phyloP scores from a whole-genome alignment of 2,888 invertebrate species.

The Gymnoscelis rufifasciata region DNA sequence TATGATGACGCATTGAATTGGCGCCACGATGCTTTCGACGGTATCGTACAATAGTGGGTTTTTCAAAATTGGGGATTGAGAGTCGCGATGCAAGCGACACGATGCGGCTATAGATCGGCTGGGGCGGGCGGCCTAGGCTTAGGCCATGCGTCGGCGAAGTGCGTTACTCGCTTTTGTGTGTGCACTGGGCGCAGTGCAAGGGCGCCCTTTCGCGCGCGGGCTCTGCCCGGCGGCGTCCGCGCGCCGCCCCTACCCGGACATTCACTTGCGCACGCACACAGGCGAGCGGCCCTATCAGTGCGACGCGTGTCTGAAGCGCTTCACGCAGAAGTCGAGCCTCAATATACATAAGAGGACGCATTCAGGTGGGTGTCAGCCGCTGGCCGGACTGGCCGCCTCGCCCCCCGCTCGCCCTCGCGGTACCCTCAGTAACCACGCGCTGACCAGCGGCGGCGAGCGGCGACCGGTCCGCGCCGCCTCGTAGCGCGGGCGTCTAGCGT shows the following conservation, averaged over 20 bases:
- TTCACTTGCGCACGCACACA: conserved; percentile 77
- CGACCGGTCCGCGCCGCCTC: conserved; percentile 73
- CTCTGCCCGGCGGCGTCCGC: conserved; percentile 71
- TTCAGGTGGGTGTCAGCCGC: conserved; percentile 80
- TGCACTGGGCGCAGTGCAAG: conserved; percentile 77
- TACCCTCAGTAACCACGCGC: neutral
- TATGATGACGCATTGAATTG: conserved; percentile 57
- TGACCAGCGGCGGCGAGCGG: conserved; percentile 62
- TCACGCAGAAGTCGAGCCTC: conserved; percentile 89
- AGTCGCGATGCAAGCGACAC: conserved; percentile 32
- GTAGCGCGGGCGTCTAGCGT: conserved; percentile 70
- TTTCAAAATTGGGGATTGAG: conserved; percentile 32
- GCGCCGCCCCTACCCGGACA: conserved; percentile 74
- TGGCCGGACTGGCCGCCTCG: conserved; percentile 70
- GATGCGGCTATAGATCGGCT: conserved; percentile 36
- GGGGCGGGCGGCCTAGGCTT: conserved; percentile 49
- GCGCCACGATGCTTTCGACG: conserved; percentile 30
- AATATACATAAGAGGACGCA: conserved; percentile 90
- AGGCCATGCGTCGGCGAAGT: conserved; percentile 67
- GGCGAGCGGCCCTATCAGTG: conserved; percentile 84
- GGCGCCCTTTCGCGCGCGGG: conserved; percentile 70
- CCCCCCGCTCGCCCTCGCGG: conserved; percentile 49
- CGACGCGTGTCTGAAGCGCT: conserved; percentile 86
- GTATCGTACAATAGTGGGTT: conserved; percentile 47
- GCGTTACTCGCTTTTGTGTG: conserved; percentile 80